These are phyloP conservation scores for Lasioglossum pauxillum DNA, from an alignment of 2,888 invertebrate species.

Conservation along the genomic window DNA sequence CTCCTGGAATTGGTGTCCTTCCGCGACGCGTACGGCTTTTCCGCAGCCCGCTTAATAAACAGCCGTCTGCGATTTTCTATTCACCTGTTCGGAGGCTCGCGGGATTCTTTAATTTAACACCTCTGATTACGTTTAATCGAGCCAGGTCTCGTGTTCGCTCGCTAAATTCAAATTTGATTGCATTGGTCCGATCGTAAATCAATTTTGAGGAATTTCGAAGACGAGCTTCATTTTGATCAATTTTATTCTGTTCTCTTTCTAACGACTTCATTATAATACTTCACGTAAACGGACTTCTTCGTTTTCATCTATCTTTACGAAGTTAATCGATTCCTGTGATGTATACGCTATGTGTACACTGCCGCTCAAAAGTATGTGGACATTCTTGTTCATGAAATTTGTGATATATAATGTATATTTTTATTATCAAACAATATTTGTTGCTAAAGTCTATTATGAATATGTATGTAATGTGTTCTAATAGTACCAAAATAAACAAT, in stretches of 20 bases:
- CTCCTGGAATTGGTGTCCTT: slow-evolving; percentile 24
- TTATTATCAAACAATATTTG: too few relatives aligned
- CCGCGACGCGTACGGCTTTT: slow-evolving; percentile 30
- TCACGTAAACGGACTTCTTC: neutral
- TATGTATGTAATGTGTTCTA: too few relatives aligned
- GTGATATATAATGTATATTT: too few relatives aligned
- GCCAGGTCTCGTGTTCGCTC: neutral
- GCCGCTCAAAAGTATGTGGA: too few relatives aligned
- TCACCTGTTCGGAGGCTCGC: neutral
- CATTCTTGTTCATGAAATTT: too few relatives aligned
- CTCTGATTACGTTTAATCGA: neutral
- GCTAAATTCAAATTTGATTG: neutral
- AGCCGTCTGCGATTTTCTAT: slow-evolving; percentile 65
- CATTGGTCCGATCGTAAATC: neutral
- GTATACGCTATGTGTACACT: too few relatives aligned
- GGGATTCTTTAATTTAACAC: neutral
- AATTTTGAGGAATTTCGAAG: neutral
- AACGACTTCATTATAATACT: neutral
- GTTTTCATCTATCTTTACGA: neutral
- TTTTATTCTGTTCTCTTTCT: neutral
- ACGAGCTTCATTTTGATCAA: neutral
- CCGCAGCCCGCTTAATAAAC: slow-evolving; percentile 64
- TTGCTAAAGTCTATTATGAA: too few relatives aligned
- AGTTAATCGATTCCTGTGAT: neutral
- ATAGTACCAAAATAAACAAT: too few relatives aligned